A percentile compares a stretch with the other conserved stretches of the same genome.
phyloP scores from a whole-genome alignment of 2,113 vertebrate genomes.

The Petromus typicus region DNA sequence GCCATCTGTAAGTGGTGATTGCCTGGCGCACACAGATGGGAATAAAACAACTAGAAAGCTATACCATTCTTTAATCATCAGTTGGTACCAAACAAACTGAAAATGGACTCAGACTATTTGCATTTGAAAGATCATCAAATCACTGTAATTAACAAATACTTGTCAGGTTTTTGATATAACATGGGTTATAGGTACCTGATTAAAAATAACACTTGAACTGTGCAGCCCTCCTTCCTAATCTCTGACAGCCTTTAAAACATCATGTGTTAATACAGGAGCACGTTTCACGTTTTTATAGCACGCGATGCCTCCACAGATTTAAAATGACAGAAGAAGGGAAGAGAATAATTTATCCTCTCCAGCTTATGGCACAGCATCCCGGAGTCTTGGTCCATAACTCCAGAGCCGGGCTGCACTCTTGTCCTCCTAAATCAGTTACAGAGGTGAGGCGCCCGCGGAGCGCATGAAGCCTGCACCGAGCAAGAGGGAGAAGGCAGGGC shows the following conservation, averaged over 20 bases:
- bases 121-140: constrained; percentile 94
- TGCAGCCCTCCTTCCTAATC: constrained; percentile 80
- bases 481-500: constrained; percentile 61
- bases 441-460: constrained; percentile 72
- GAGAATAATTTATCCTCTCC: constrained; percentile 87
- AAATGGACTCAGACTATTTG: constrained; percentile 92
- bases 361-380: constrained; percentile 84
- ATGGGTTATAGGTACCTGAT: constrained; percentile 81
- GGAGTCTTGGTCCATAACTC: constrained; percentile 84
- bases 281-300: constrained; percentile 84
- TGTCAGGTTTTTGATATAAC: constrained; percentile 80
- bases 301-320: constrained; percentile 85
- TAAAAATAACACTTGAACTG: constrained; percentile 82
- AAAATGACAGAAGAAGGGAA: constrained; percentile 86
- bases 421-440: constrained; percentile 84
- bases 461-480: constrained; percentile 44
- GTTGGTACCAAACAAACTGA: constrained; percentile 97
- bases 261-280: constrained; percentile 85
- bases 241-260: constrained; percentile 84
- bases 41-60: constrained; percentile 93
- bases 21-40: constrained; percentile 96
- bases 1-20: constrained; percentile 98
- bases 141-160: constrained; percentile 90
- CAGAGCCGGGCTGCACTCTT: constrained; percentile 84
- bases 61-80: constrained; percentile 94